Conservation (phyloP, 2,113 vertebrate genomes). For the Engraulis encrasicolus region DNA sequence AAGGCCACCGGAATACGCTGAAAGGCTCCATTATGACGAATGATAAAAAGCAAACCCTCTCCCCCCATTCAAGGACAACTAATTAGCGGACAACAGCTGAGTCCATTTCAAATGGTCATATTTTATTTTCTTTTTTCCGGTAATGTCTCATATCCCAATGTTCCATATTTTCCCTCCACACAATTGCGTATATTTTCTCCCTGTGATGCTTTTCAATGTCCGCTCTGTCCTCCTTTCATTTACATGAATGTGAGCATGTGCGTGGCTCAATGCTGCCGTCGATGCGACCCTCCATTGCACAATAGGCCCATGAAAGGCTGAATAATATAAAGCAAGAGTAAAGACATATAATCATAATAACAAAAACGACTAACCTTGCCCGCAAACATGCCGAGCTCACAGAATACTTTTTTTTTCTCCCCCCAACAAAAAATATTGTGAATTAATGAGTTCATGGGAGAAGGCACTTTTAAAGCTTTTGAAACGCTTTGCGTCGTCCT, state of each 20-base stretch:
- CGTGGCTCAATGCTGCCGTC: conserved; percentile 52
- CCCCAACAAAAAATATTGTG: conserved; percentile 26
- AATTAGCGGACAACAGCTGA: conserved; percentile 85
- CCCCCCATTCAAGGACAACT: conserved; percentile 79
- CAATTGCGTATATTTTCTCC: conserved; percentile 59
- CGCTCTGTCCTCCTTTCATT: conserved; percentile 63
- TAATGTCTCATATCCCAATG: conserved; percentile 73
- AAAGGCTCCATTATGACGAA: conserved; percentile 76
- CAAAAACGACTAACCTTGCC: conserved; percentile 19
- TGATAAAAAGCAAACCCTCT: conserved; percentile 63
- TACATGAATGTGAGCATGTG: conserved; percentile 68
- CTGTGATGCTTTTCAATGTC: conserved; percentile 66
- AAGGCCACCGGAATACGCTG: conserved; percentile 71
- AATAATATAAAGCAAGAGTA: neutral
- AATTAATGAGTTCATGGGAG: conserved; percentile 27
- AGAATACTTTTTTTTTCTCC: neutral
- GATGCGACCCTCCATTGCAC: conserved; percentile 58
- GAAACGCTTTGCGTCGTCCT: neutral
- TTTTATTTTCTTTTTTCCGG: conserved; percentile 68
- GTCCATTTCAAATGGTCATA: conserved; percentile 80
- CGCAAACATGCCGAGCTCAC: neutral
- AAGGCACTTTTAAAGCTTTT: neutral
- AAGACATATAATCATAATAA: too few relatives aligned
- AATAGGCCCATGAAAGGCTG: conserved; percentile 55
- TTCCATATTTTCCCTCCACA: conserved; percentile 64